Evolutionary conservation across 2,888 invertebrate genomes (phyloP), one percentile per base, ranked within the genome.

Genomic region (Drosophila limbata): DNA sequence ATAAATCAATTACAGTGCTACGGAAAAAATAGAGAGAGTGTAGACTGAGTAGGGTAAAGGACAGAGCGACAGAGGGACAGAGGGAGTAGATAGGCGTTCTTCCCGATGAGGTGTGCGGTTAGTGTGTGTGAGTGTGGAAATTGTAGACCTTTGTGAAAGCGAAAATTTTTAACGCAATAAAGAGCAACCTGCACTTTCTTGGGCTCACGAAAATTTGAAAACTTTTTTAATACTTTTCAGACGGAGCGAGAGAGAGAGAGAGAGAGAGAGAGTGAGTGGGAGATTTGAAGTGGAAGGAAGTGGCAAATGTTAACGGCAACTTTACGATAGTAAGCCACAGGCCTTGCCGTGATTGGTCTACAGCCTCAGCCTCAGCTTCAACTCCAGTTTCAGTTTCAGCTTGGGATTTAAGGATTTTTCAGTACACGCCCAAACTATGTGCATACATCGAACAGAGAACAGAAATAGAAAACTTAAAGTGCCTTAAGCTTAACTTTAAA

Each of bases 1-100:
- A 84, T 84, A 84, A 84, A 84, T 84, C 84, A 84, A 84, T 86
- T 86, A 84, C 84, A 84, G 77, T 67, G 81, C 81, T 75, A 67
- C 55, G 56, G 33, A 47, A 21, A 55, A 35, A 44, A 56, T n/a
- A n/a, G 10, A 60, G 15, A 47, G 39, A 60, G 47, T 33, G 57
- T 44, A 25, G 25, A 25, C 45, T 47, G 35, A 13, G 9, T 19
- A 13, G 28, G 25, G 15, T 33, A 33, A 19, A 11, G 31, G 13
- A 17, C 15, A 48, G 44, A 37, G 37, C 25, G 19, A 31, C 17
- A 31, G 44, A 37, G 37, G 25, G 21, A 28, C n/a, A n/a, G n/a
- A n/a, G n/a, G n/a, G 52, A 15, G 51, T 42, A 4, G 19, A 40
- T 55, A 55, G 74, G 75, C 51, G 62, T 70, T 51, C 66, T 51